phyloP scores from a whole-genome alignment of 2,888 invertebrate genomes.

The Agonopterix heracliana region DNA sequence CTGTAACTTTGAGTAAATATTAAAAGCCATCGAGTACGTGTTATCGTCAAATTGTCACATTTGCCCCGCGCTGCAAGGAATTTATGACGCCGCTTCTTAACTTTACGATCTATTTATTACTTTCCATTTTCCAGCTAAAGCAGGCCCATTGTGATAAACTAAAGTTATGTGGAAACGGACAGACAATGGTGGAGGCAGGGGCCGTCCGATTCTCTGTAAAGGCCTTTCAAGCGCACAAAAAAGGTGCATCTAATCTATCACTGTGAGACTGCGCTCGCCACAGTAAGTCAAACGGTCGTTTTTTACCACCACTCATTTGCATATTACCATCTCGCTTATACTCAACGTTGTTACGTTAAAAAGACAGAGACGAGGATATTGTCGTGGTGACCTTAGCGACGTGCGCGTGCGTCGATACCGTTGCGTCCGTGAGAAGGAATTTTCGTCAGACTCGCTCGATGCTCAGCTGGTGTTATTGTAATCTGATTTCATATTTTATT shows the following conservation, averaged over 20 bases:
- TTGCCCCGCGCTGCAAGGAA: conserved; percentile 25
- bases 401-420: conserved; percentile 62
- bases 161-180: conserved; percentile 36
- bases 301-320: conserved; percentile 57
- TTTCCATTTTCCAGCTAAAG: conserved; percentile 31
- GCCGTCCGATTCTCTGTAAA: conserved; percentile 43
- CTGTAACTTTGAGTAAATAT: no score
- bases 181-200: conserved; percentile 39
- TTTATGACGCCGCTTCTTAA: conserved; percentile 40
- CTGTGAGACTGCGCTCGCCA: conserved; percentile 34
- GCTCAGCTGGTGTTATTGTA: conserved; percentile 44
- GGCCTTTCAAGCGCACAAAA: conserved; percentile 32
- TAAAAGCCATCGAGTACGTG: neutral
- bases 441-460: conserved; percentile 48
- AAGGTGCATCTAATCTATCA: conserved; percentile 70
- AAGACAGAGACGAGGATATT: conserved; percentile 33
- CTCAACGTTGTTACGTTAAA: conserved; percentile 12
- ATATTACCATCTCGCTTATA: conserved; percentile 37
- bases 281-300: conserved; percentile 51
- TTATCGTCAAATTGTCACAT: conserved; percentile 31
- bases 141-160: conserved; percentile 33
- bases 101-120: conserved; percentile 52
- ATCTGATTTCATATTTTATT: conserved; percentile 6
- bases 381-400: conserved; percentile 47
- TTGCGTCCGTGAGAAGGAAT: conserved; percentile 65